Percentiles rank a stretch among this genome's conserved stretches.
Evolutionary conservation across 2,113 vertebrate species (phyloP).

Genomic region (Sarotherodon lohbergeri): DNA sequence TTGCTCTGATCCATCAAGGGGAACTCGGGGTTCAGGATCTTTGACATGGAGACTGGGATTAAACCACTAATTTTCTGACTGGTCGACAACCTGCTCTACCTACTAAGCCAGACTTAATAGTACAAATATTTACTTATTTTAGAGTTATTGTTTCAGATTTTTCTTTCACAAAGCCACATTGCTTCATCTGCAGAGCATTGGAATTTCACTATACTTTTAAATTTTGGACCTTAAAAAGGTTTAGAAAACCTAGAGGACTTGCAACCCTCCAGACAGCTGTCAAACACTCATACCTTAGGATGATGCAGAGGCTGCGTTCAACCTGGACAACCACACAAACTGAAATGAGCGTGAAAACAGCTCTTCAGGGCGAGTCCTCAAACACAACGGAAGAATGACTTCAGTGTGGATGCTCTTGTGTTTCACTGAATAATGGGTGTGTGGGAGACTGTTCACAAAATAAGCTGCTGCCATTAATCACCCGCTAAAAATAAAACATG

Average conservation of each 20-base stretch:
- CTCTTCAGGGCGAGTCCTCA: not conserved
- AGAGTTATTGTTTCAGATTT: not conserved
- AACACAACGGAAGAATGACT: not conserved
- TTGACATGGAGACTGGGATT: not conserved
- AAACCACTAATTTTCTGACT: not conserved
- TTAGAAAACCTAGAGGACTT: not conserved
- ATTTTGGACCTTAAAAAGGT: not conserved
- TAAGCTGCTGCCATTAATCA: conserved; percentile 34
- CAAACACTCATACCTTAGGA: not conserved
- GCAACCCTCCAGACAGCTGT: not conserved
- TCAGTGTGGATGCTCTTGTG: conserved; percentile 3
- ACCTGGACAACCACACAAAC: not conserved
- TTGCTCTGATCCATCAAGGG: not conserved
- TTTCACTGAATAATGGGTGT: not conserved
- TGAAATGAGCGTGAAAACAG: not conserved
- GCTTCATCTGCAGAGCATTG: not conserved
- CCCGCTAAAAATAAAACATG: conserved; percentile 41
- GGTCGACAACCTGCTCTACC: not conserved
- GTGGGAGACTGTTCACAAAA: not conserved
- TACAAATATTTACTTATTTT: not conserved
- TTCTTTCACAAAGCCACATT: not conserved
- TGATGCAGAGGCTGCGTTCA: not conserved
- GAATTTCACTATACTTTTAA: not conserved
- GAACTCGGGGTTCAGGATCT: not conserved
- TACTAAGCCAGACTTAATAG: not conserved